phyloP scores from a whole-genome alignment of 2,797 vertebrate species.

The Falco columbarius region DNA sequence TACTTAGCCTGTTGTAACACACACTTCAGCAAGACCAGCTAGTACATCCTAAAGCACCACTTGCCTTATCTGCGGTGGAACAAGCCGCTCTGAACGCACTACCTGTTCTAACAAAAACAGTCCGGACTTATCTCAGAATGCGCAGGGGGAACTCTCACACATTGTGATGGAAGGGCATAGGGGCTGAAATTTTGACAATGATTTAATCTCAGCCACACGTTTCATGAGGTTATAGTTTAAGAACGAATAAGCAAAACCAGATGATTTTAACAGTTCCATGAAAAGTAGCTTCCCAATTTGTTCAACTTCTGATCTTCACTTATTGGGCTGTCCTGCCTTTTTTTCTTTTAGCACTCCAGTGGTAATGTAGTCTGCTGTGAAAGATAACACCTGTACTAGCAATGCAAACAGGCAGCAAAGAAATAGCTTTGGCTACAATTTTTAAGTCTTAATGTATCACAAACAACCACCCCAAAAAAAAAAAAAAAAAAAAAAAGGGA shows the following conservation, averaged over 20 bases:
- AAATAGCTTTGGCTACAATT: slow-evolving; percentile 35
- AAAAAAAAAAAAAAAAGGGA: neutral
- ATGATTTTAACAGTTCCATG: slow-evolving; percentile 25
- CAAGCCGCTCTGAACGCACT: slow-evolving; percentile 43
- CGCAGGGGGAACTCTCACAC: slow-evolving; percentile 13
- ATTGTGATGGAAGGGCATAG: slow-evolving; percentile 29
- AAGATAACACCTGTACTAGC: slow-evolving; percentile 45
- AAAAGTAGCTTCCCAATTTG: slow-evolving; percentile 55
- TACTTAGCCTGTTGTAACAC: slow-evolving; percentile 30
- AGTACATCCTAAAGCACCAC: slow-evolving; percentile 37
- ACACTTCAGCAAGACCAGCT: slow-evolving; percentile 35
- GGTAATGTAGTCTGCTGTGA: slow-evolving; percentile 15
- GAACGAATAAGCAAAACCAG: slow-evolving; percentile 39
- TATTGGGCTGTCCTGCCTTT: neutral
- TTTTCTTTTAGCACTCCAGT: neutral
- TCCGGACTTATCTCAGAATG: slow-evolving; percentile 63
- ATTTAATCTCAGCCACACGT: slow-evolving; percentile 46
- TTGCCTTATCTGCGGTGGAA: slow-evolving; percentile 53
- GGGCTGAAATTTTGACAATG: slow-evolving; percentile 43
- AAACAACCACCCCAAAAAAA: neutral
- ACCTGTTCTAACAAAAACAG: slow-evolving; percentile 60
- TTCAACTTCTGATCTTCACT: slow-evolving; percentile 45
- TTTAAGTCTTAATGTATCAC: neutral
- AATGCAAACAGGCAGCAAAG: neutral
- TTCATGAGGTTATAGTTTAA: slow-evolving; percentile 52